phyloP scores from a whole-genome alignment of 1,140 invertebrate species.

The Trichogramma pretiosum region DNA sequence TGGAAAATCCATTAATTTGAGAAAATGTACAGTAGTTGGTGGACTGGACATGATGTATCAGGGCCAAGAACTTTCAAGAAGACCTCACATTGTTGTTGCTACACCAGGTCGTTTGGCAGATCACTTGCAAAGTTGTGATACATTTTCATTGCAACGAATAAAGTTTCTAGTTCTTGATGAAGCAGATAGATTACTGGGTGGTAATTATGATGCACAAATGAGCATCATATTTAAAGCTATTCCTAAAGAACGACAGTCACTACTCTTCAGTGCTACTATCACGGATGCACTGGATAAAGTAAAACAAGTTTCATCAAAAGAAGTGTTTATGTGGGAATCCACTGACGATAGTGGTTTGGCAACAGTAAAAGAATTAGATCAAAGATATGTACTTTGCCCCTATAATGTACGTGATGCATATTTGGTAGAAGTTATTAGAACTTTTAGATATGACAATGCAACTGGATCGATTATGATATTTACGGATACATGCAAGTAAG shows the following conservation, averaged over 20 bases:
- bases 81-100: constrained; percentile 89
- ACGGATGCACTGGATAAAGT: constrained; percentile 73
- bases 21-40: constrained; percentile 77
- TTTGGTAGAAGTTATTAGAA: constrained; percentile 77
- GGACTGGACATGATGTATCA: constrained; percentile 90
- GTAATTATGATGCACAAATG: constrained; percentile 72
- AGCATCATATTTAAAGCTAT: constrained; percentile 73
- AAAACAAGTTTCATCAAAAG: constrained; percentile 53
- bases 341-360: constrained; percentile 54
- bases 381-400: constrained; percentile 84
- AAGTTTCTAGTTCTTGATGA: constrained; percentile 88
- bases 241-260: constrained; percentile 71
- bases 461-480: constrained; percentile 85
- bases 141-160: constrained; percentile 70
- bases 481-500: constrained; percentile 87
- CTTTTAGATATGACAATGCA: constrained; percentile 62
- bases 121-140: constrained; percentile 76
- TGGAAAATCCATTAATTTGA: constrained; percentile 76
- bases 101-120: constrained; percentile 86
- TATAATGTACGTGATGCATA: constrained; percentile 88
- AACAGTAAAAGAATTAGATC: constrained; percentile 81
- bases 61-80: constrained; percentile 72
- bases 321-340: constrained; percentile 59
- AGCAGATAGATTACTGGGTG: constrained; percentile 79
- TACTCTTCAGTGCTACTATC: constrained; percentile 95